Evolutionary conservation across 2,797 vertebrate species (phyloP).

Genomic region (Platyrinchus mystaceus): DNA sequence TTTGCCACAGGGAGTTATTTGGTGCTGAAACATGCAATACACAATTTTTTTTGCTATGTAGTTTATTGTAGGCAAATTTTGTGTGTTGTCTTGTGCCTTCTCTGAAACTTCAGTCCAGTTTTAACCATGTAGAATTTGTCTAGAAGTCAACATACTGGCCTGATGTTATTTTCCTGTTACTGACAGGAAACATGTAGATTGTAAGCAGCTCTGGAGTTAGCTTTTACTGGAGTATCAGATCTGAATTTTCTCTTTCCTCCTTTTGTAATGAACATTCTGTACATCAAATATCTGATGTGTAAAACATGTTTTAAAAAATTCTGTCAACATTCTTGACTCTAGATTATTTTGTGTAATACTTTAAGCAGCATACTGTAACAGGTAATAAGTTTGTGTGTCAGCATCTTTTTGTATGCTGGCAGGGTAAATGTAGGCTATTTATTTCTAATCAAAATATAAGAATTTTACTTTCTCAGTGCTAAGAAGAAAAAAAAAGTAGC

Average conservation of each 20-base stretch:
- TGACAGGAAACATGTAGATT: background rate
- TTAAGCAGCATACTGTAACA: background rate
- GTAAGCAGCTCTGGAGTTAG: background rate
- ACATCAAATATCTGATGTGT: background rate
- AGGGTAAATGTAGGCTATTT: background rate
- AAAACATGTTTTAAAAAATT: background rate
- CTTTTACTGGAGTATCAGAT: background rate
- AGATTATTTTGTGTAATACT: background rate
- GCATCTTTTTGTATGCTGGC: background rate
- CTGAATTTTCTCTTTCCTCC: background rate
- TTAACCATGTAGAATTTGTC: background rate
- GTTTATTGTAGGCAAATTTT: background rate
- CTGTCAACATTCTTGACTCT: accelerated
- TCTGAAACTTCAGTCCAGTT: background rate
- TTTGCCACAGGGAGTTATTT: background rate
- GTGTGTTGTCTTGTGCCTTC: background rate
- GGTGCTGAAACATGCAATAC: background rate
- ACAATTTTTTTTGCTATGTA: background rate
- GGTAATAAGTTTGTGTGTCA: background rate
- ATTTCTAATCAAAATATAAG: background rate
- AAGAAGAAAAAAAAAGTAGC: background rate
- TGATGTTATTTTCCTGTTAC: background rate
- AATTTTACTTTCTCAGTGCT: background rate
- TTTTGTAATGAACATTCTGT: background rate
- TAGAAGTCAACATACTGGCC: background rate